Evolutionary conservation across 1,140 invertebrate species (phyloP), one percentile per base, ranked within the genome.

Genomic region (Papilio polytes): DNA sequence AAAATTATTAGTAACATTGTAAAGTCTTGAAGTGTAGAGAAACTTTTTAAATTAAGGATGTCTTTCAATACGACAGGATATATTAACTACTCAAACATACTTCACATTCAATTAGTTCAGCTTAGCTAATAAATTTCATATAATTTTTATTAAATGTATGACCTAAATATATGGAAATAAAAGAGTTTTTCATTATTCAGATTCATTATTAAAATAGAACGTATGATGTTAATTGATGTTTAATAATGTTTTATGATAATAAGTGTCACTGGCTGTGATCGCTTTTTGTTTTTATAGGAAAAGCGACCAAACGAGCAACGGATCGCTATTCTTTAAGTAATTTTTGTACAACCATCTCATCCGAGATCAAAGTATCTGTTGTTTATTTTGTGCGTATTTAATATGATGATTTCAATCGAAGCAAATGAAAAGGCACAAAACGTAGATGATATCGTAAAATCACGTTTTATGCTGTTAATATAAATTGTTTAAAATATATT

Each of bases 101-200:
- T 78, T 59, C 41, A 44, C 63, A 63, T 78, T 20, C 51, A 78
- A 56, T 59, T 59, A 15, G 44, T 59, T 41, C 22, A 13, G 20
- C 59, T 59, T n/a, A 31, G 26, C 76, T 63, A 26, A 59, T 78
- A 78, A 18, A 8, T 63, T 78, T 78, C n/a, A 63, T 20, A 31
- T 59, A 8, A 59, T n/a, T 63, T 59, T 31, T 26, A 56, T 20
- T 41, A 41, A 63, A 31, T 20, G 53, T 59, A 1, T 31, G 4
- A 36, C 36, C 26, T 26, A 8, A 78, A 59, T 20, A 78, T 78
- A 63, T 77, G 1, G 10, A 56, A n/a, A 46, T 2, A 73, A 73
- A n/a, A n/a, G n/a, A n/a, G n/a, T n/a, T n/a, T n/a, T n/a, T n/a
- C n/a, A n/a, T n/a, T n/a, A n/a, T n/a, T n/a, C n/a, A n/a, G n/a